These are phyloP conservation scores for Enteromius anoplus DNA, from an alignment of 2,797 vertebrate genomes.

Conservation along the genomic window DNA sequence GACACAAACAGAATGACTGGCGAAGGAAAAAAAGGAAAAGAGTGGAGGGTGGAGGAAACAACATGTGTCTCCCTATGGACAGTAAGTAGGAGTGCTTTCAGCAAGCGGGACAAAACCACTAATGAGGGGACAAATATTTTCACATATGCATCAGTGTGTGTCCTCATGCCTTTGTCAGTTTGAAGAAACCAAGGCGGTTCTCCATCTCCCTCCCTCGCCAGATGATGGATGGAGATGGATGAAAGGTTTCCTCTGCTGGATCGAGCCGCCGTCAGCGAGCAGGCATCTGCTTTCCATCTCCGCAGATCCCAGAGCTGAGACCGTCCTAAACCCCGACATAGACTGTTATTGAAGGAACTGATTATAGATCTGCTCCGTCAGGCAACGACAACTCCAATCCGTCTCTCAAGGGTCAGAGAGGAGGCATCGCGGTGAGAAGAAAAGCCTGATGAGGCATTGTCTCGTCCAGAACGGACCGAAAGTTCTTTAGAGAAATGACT, in stretches of 20 bases:
- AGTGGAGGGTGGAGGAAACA: constrained; percentile 25
- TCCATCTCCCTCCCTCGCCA: constrained; percentile 66
- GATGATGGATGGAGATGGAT: constrained; percentile 81
- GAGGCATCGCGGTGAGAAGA: constrained; percentile 4
- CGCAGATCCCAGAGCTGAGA: constrained; percentile 37
- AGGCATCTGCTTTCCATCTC: constrained; percentile 80
- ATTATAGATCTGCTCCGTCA: constrained; percentile 19
- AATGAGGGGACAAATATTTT: constrained; percentile 72
- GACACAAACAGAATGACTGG: constrained; percentile 27
- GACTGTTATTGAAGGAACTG: constrained; percentile 21
- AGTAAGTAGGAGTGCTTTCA: constrained; percentile 41
- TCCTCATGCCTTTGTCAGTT: constrained; percentile 59
- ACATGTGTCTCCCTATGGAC: constrained; percentile 60
- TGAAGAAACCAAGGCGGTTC: constrained; percentile 77
- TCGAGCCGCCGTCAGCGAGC: constrained; percentile 70
- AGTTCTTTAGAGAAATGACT: constrained; percentile 34
- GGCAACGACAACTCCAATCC: not conserved
- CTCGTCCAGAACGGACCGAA: constrained; percentile 33
- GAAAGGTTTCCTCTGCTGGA: constrained; percentile 80
- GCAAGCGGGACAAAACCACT: constrained; percentile 67
- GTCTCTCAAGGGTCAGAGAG: not conserved
- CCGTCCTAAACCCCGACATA: constrained; percentile 6
- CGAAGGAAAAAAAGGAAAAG: constrained; percentile 9
- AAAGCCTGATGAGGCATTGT: constrained; percentile 38
- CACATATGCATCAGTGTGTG: constrained; percentile 41